phyloP scores from a whole-genome alignment of 2,797 vertebrate species.

The Lepilemur ruficaudatus region DNA sequence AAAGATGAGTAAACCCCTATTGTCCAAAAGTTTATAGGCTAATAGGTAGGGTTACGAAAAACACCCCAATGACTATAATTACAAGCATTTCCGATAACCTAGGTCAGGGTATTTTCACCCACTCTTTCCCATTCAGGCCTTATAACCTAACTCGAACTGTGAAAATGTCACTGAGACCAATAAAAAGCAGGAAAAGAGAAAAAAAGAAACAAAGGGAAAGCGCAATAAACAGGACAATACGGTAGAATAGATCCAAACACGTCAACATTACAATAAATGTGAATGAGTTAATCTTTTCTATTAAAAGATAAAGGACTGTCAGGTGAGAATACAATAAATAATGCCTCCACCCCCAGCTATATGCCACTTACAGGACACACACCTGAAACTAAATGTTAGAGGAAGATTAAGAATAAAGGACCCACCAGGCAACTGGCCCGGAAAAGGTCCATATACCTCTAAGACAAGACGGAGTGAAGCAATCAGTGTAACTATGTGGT shows the following conservation, averaged over 20 bases:
- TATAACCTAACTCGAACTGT: constrained; percentile 1
- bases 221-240: neutral
- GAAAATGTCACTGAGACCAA: neutral
- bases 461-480: neutral
- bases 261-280: neutral
- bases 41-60: neutral
- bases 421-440: no score
- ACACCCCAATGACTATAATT: constrained; percentile 22
- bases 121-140: neutral
- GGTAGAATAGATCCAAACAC: neutral
- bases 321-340: neutral
- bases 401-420: neutral
- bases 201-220: neutral
- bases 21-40: neutral
- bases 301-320: neutral
- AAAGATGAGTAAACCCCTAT: constrained; percentile 33
- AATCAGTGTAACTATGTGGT: neutral
- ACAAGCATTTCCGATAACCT: neutral
- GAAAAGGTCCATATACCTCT: neutral
- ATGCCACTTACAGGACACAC: neutral
- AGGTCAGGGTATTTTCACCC: neutral
- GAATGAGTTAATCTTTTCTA: neutral
- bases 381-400: neutral
- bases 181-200: neutral
- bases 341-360: neutral